A percentile compares a stretch with the other conserved stretches of the same genome.
phyloP scores from a whole-genome alignment of 2,888 invertebrate genomes.

The Euzophera pinguis region DNA sequence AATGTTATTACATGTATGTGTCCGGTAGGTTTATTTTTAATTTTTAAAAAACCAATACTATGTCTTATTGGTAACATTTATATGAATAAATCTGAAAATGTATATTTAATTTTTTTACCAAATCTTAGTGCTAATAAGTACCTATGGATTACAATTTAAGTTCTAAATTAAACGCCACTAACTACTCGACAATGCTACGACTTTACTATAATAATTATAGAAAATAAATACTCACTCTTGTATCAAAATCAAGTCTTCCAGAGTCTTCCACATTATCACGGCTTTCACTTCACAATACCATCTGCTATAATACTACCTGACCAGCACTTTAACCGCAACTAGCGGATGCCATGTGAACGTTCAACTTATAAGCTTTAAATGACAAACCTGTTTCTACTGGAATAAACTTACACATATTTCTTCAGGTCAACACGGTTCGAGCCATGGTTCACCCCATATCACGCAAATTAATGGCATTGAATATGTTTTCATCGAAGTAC shows the following conservation, averaged over 20 bases:
- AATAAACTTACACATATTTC: neutral
- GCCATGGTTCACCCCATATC: slow-evolving; percentile 9
- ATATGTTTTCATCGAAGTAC: neutral
- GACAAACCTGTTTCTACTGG: slow-evolving; percentile 13
- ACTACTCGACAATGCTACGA: neutral
- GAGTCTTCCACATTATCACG: slow-evolving; percentile 20
- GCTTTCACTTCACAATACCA: neutral
- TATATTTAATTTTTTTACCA: too few relatives aligned
- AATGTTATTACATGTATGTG: too few relatives aligned
- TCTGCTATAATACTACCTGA: neutral
- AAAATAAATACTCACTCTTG: slow-evolving; percentile 20
- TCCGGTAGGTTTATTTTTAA: too few relatives aligned
- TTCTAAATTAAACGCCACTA: too few relatives aligned
- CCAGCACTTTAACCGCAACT: neutral
- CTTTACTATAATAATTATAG: slow-evolving; percentile 3
- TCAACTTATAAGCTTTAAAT: neutral
- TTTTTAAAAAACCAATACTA: too few relatives aligned
- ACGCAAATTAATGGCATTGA: slow-evolving; percentile 9
- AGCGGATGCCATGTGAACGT: neutral
- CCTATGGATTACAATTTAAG: too few relatives aligned
- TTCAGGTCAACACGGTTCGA: neutral
- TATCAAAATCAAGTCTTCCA: slow-evolving; percentile 17
- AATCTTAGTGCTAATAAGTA: too few relatives aligned
- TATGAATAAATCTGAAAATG: too few relatives aligned
- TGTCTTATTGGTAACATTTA: too few relatives aligned